Conservation (phyloP, 2,113 vertebrate genomes). For the Pachycephala philippinensis region DNA sequence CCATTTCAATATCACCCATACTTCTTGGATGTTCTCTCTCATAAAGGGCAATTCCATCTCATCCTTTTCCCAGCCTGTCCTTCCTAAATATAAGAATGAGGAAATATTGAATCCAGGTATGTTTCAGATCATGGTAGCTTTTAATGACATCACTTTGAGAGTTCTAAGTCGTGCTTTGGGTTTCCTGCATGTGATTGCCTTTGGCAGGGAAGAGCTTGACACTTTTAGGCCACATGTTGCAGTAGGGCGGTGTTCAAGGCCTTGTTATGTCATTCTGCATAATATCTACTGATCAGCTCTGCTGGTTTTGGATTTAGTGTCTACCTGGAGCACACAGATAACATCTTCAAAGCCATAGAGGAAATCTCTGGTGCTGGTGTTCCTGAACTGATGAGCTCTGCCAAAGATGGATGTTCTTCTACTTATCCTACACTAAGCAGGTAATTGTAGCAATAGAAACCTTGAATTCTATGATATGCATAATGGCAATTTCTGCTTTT, state of each 20-base stretch:
- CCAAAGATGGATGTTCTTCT: slow-evolving; percentile 83
- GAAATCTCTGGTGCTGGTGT: slow-evolving; percentile 85
- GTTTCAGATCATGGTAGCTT: not conserved
- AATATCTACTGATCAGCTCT: not conserved
- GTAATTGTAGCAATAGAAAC: slow-evolving; percentile 59
- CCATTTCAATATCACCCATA: not conserved
- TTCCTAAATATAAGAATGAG: not conserved
- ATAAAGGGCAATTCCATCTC: not conserved
- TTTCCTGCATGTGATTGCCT: not conserved
- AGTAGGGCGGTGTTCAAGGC: not conserved
- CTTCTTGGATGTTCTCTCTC: not conserved
- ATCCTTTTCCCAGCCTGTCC: not conserved
- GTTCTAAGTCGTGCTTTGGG: not conserved
- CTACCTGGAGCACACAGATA: slow-evolving; percentile 86
- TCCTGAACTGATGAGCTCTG: slow-evolving; percentile 78
- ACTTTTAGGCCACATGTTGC: not conserved
- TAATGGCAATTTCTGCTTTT: not conserved
- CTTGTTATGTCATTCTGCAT: not conserved
- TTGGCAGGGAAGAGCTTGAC: not conserved
- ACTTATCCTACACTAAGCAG: slow-evolving; percentile 89
- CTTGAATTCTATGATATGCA: not conserved
- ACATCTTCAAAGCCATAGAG: slow-evolving; percentile 88
- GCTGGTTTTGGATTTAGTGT: slow-evolving; percentile 71
- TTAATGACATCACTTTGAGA: not conserved
- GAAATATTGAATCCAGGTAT: not conserved